These are phyloP conservation scores for Sminthopsis crassicaudata DNA, from an alignment of 2,113 vertebrate species.

Conservation along the genomic window DNA sequence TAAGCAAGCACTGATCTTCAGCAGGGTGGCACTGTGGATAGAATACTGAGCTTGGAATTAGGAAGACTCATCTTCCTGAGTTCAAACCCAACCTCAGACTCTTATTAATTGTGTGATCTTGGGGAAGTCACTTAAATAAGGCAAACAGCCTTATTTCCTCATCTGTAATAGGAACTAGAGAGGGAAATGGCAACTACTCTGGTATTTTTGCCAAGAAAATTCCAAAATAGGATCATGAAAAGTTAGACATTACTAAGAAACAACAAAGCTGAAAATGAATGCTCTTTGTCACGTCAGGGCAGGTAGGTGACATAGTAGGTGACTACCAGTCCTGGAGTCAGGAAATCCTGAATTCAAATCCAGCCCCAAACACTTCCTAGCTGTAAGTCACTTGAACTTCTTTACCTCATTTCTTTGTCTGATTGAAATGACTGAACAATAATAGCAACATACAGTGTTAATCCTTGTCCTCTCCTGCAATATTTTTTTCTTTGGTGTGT, in stretches of 20 bases:
- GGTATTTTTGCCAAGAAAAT: background rate
- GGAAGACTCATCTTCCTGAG: background rate
- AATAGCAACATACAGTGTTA: background rate
- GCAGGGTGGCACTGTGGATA: background rate
- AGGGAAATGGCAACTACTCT: background rate
- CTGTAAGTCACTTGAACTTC: background rate
- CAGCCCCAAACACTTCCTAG: background rate
- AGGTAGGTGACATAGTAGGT: background rate
- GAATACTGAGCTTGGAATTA: background rate
- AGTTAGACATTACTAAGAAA: background rate
- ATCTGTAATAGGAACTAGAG: background rate
- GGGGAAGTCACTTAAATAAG: background rate
- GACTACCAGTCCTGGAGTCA: background rate
- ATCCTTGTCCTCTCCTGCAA: background rate
- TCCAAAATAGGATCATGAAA: background rate
- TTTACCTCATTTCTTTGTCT: background rate
- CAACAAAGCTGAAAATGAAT: background rate
- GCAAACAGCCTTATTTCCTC: background rate
- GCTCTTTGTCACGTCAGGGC: background rate
- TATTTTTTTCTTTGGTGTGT: background rate
- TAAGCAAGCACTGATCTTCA: background rate
- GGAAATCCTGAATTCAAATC: background rate
- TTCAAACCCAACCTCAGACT: background rate
- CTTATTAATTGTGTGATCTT: background rate
- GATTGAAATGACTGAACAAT: background rate